Evolutionary conservation across 2,888 invertebrate genomes (phyloP).

Genomic region (Hyles lineata): DNA sequence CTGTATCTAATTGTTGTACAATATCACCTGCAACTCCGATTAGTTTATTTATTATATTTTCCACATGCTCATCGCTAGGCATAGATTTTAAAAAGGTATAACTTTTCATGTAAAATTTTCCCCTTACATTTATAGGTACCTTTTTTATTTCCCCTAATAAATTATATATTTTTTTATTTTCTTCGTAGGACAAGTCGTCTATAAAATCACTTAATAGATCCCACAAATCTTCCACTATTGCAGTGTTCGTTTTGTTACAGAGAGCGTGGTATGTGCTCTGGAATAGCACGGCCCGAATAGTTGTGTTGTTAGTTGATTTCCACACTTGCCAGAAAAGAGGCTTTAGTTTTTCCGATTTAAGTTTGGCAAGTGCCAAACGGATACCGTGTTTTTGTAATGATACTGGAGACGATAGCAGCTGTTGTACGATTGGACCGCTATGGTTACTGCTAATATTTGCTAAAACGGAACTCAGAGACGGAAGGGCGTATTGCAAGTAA

Average conservation of each 20-base stretch:
- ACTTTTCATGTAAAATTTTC: slow-evolving; percentile 54
- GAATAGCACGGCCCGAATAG: slow-evolving; percentile 57
- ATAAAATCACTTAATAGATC: slow-evolving; percentile 54
- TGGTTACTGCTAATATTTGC: slow-evolving; percentile 53
- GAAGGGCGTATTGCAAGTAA: slow-evolving; percentile 65
- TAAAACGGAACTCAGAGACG: slow-evolving; percentile 64
- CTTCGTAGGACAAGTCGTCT: slow-evolving; percentile 55
- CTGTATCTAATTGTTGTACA: slow-evolving; percentile 50
- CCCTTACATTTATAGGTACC: slow-evolving; percentile 48
- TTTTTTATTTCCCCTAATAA: slow-evolving; percentile 45
- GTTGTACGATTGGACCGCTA: slow-evolving; percentile 48
- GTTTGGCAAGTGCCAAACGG: slow-evolving; percentile 52
- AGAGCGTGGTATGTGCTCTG: slow-evolving; percentile 51
- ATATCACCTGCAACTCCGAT: slow-evolving; percentile 40
- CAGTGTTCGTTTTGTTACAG: slow-evolving; percentile 47
- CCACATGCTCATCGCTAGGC: slow-evolving; percentile 45
- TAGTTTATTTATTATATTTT: slow-evolving; percentile 40
- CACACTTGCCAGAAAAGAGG: slow-evolving; percentile 52
- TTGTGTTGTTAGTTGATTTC: slow-evolving; percentile 55
- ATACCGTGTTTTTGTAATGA: slow-evolving; percentile 65
- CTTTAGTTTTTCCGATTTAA: slow-evolving; percentile 52
- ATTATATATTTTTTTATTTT: slow-evolving; percentile 55
- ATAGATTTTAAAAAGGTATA: slow-evolving; percentile 52
- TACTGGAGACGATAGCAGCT: slow-evolving; percentile 56
- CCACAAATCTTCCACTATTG: slow-evolving; percentile 50